A percentile compares a stretch with the other conserved stretches of the same genome.
Conservation (phyloP, 2,888 invertebrate genomes). For the Drosophila infuscata region DNA sequence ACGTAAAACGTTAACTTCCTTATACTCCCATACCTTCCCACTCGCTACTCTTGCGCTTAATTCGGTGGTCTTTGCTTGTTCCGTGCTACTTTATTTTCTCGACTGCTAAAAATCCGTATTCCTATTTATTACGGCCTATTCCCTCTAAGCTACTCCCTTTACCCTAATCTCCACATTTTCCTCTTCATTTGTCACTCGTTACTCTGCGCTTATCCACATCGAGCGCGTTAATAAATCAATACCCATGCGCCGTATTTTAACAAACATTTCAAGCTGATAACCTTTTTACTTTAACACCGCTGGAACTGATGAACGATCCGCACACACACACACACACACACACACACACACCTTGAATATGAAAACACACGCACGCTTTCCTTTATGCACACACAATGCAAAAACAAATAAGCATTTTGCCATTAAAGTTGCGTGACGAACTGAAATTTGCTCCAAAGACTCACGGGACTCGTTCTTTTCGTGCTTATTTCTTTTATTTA, state of each 20-base stretch:
- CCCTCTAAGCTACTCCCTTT: background rate
- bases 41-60: background rate
- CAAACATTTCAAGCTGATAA: slow-evolving; percentile 76
- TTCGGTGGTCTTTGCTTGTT: background rate
- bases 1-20: background rate
- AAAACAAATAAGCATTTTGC: slow-evolving; percentile 71
- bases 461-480: slow-evolving; percentile 61
- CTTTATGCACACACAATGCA: slow-evolving; percentile 42
- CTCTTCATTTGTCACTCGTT: slow-evolving; percentile 10
- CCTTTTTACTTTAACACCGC: slow-evolving; percentile 71
- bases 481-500: slow-evolving; percentile 37
- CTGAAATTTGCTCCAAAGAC: slow-evolving; percentile 75
- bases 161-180: background rate
- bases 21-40: background rate
- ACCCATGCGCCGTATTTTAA: slow-evolving; percentile 67
- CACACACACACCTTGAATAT: slow-evolving; percentile 32
- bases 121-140: background rate
- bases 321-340: slow-evolving; percentile 10
- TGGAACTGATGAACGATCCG: slow-evolving; percentile 38
- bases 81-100: too few species aligned
- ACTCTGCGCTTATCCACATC: slow-evolving; percentile 20
- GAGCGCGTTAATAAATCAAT: slow-evolving; percentile 74
- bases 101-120: background rate
- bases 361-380: slow-evolving; percentile 7
- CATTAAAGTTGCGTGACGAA: slow-evolving; percentile 80